Base-by-base conservation (phyloP, 2,113 vertebrate species). In the Mungos mungo region DNA sequence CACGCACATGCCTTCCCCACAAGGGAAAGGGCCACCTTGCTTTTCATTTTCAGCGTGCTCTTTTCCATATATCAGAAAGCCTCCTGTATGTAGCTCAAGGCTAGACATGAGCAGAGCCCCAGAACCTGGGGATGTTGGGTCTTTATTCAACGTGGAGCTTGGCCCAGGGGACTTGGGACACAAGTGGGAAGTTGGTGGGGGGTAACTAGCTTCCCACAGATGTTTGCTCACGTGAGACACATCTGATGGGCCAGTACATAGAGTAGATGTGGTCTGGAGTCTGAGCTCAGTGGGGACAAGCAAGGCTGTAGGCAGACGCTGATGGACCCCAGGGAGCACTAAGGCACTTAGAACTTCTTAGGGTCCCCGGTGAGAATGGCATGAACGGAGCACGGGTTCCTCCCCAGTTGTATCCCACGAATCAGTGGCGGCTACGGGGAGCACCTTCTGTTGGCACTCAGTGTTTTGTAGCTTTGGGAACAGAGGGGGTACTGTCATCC, bases 361-460 rank as follows among this genome's bases (percentile, higher is more conserved):
- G 31, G 52, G 87, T 33, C 0, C 21, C 14, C 27, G 10, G 38
- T 9, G 14, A 27, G 84, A 71, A 38, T 6, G 69, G 25, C 54
- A 4, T 27, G 27, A 8, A 5, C 6, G 2, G 45, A 79, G 27
- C 4, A 54, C 27, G 11, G 31, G 81, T 21, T 66, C 25, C n/a
- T 18, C 21, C 23, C 19, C 27, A 47, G 6, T 14, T 66, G 66
- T 83, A 9, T 27, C 41, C 45, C 79, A 9, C 2, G 19, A 57
- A 45, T 50, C 21, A 65, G 0, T 1, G 9, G 11, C 45, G 74
- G 12, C 54, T 83, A 18, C 23, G 38, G 57, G 79, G 72, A 84
- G 15, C 11, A 38, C 21, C 31, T 74, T 4, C 0, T 1, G 1
- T 25, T 35, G 31, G 18, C n/a, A 27, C 63, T 60, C 7, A 0